A percentile compares a stretch with the other conserved stretches of the same genome.
These are phyloP conservation scores for Lordiphosa clarofinis DNA, from an alignment of 1,140 invertebrate species.

Conservation along the genomic window DNA sequence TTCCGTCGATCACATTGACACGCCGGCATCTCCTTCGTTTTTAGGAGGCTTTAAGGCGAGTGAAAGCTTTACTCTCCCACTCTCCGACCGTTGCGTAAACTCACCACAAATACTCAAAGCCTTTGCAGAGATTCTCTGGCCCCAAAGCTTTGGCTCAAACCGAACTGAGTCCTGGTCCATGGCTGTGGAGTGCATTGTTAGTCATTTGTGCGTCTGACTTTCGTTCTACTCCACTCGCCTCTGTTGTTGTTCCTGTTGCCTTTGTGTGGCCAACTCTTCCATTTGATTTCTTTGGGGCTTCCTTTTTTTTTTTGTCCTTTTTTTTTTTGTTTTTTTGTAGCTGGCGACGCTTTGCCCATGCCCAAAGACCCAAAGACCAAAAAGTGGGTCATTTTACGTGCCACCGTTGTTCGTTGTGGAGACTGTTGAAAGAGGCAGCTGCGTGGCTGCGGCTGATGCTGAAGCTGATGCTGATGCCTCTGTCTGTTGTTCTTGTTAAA, in stretches of 20 bases:
- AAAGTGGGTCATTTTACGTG: constrained; percentile 68
- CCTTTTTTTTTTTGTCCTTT: constrained; percentile 16
- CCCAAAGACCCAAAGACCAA: constrained; percentile 35
- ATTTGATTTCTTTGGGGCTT: constrained; percentile 70
- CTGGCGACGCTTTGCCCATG: constrained; percentile 35
- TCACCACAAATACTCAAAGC: constrained; percentile 21
- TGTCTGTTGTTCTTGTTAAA: constrained; percentile 70
- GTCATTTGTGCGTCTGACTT: constrained; percentile 16
- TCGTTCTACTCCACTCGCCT: constrained; percentile 16
- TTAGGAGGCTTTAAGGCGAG: background rate
- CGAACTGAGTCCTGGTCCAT: constrained; percentile 9
- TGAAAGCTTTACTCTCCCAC: background rate
- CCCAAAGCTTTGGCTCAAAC: constrained; percentile 14
- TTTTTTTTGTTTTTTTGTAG: constrained; percentile 16
- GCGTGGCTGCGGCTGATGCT: constrained; percentile 15
- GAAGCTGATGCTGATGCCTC: constrained; percentile 11
- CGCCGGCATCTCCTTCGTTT: no score
- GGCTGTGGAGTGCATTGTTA: background rate
- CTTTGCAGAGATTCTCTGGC: constrained; percentile 22
- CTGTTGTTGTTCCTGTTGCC: constrained; percentile 21
- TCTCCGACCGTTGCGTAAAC: background rate
- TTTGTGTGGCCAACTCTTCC: constrained; percentile 61
- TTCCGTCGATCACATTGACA: no score
- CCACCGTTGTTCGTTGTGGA: constrained; percentile 21
- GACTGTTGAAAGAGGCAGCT: constrained; percentile 28